Percentiles rank a stretch among this genome's conserved stretches.
Conservation (phyloP, 2,797 vertebrate species). For the Anguilla marmorata region DNA sequence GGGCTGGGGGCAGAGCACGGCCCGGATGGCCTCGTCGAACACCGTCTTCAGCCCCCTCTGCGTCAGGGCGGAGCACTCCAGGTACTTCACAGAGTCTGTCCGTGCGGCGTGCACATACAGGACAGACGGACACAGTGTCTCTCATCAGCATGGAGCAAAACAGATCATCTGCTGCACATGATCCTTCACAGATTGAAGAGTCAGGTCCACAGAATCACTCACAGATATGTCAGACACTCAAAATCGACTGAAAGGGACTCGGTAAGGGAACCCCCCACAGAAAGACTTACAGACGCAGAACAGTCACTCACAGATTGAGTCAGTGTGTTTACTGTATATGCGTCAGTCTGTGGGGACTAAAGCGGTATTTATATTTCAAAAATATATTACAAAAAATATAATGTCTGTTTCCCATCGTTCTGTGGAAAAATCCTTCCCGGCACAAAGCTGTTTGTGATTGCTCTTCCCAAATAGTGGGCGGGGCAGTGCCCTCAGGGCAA, state of each 20-base stretch:
- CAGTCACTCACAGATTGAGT: no score
- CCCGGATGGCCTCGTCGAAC: constrained; percentile 87
- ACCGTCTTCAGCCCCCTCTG: constrained; percentile 86
- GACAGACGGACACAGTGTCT: neutral
- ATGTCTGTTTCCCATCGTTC: neutral
- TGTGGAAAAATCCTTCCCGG: neutral
- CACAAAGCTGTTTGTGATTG: neutral
- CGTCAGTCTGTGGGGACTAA: no score
- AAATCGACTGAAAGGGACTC: neutral
- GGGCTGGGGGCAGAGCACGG: constrained; percentile 84
- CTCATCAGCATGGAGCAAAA: neutral
- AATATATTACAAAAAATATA: neutral
- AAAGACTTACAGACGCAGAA: neutral
- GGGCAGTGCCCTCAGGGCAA: neutral
- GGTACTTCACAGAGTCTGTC: constrained; percentile 83
- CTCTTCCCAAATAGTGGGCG: neutral
- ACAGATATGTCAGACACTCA: neutral
- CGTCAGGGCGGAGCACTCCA: constrained; percentile 85
- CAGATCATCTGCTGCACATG: no score
- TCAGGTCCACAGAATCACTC: neutral
- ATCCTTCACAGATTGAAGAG: neutral
- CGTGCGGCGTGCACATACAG: neutral
- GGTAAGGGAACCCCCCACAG: neutral
- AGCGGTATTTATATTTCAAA: neutral
- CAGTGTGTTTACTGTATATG: no score